These are phyloP conservation scores for Drosophila putrida DNA, from an alignment of 2,888 invertebrate species.

Conservation along the genomic window DNA sequence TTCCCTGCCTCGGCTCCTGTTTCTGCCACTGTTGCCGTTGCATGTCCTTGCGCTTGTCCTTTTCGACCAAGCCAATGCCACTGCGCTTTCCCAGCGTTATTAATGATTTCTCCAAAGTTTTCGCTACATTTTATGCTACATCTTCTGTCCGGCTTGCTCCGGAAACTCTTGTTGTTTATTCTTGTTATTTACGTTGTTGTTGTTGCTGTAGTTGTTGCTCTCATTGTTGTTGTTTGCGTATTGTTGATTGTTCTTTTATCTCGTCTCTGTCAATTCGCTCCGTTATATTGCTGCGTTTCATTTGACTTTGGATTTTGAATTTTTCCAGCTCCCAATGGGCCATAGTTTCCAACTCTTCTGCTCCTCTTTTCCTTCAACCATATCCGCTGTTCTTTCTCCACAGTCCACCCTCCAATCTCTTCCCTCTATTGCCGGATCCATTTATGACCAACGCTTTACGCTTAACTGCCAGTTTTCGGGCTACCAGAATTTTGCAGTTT, in stretches of 20 bases:
- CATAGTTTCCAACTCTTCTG: neutral
- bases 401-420: neutral
- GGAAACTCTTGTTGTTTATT: conserved; percentile 43
- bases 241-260: conserved; percentile 83
- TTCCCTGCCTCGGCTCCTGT: neutral
- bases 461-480: conserved; percentile 59
- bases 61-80: conserved; percentile 70
- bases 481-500: conserved; percentile 42
- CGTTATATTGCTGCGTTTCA: conserved; percentile 79
- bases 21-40: conserved; percentile 37
- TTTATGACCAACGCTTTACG: conserved; percentile 64
- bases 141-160: conserved; percentile 57
- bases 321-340: conserved; percentile 66
- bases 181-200: conserved; percentile 12
- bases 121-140: conserved; percentile 78
- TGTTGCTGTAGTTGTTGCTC: conserved; percentile 18
- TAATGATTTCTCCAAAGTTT: conserved; percentile 82
- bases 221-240: conserved; percentile 53
- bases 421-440: conserved; percentile 28
- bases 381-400: neutral
- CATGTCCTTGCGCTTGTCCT: conserved; percentile 83
- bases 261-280: conserved; percentile 81
- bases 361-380: neutral
- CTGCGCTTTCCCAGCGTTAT: conserved; percentile 82
- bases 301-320: conserved; percentile 82